Conservation (phyloP, 2,797 vertebrate species). For the Salarias fasciatus region DNA sequence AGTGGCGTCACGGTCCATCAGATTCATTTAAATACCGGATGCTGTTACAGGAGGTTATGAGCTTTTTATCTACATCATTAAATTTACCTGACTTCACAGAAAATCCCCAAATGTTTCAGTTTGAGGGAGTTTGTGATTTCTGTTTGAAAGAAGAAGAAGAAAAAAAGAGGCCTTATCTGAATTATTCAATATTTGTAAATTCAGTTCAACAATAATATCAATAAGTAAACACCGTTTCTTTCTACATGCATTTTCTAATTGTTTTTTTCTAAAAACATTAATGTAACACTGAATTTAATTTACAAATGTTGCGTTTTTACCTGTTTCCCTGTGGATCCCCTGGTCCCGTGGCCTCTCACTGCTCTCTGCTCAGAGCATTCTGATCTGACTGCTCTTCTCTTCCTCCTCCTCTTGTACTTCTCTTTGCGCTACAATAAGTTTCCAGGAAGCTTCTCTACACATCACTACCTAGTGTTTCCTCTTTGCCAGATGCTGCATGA, state of each 20-base stretch:
- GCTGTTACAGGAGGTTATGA: neutral
- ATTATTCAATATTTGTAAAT: neutral
- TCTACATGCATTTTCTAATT: no score
- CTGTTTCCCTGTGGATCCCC: conserved; percentile 3
- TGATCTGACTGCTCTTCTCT: neutral
- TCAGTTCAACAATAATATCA: no score
- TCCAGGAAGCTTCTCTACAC: conserved; percentile 25
- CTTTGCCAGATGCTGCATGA: neutral
- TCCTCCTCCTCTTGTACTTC: conserved; percentile 10
- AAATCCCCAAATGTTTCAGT: neutral
- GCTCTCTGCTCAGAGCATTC: neutral
- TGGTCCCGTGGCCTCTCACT: neutral
- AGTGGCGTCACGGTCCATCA: neutral
- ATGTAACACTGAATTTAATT: no score
- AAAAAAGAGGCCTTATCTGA: no score
- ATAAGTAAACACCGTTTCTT: no score
- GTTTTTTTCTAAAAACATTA: no score
- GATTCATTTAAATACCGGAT: conserved; percentile 11
- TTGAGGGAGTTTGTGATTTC: neutral
- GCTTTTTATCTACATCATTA: neutral
- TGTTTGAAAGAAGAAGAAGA: no score
- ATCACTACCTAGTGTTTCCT: conserved; percentile 12
- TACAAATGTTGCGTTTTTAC: conserved; percentile 3
- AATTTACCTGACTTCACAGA: neutral
- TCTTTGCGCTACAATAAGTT: neutral